A percentile compares a stretch with the other conserved stretches of the same genome.
Conservation (phyloP, 2,113 vertebrate species). For the Catagonus wagneri region DNA sequence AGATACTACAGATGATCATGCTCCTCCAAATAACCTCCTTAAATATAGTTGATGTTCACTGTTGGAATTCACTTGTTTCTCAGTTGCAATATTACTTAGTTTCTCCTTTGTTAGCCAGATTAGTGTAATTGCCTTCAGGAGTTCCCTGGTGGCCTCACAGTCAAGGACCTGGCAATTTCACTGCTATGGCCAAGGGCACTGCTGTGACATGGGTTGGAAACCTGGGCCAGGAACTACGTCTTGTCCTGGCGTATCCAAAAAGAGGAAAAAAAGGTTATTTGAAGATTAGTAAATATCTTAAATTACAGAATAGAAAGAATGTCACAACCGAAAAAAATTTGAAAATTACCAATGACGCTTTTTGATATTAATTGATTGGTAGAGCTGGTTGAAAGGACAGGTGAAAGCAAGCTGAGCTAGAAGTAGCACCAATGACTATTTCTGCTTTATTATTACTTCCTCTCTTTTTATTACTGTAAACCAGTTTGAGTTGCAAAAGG, state of each 20-base stretch:
- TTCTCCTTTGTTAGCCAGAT: not conserved
- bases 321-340: not conserved
- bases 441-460: constrained; percentile 20
- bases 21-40: not conserved
- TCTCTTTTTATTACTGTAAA: not conserved
- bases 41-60: not conserved
- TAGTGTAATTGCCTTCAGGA: not conserved
- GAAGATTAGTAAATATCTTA: not conserved
- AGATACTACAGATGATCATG: not conserved
- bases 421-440: not conserved
- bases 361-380: not conserved
- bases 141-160: too few species aligned
- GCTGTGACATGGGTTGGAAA: too few species aligned
- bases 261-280: not conserved
- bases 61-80: constrained; percentile 21
- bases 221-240: too few species aligned
- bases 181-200: too few species aligned
- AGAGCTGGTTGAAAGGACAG: not conserved
- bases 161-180: too few species aligned
- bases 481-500: not conserved
- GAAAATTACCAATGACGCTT: not conserved
- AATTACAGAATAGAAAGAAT: not conserved
- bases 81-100: not conserved
- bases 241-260: too few species aligned
- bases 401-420: not conserved